Evolutionary conservation across 1,140 invertebrate genomes (phyloP).

Genomic region (Amyelois transitella): DNA sequence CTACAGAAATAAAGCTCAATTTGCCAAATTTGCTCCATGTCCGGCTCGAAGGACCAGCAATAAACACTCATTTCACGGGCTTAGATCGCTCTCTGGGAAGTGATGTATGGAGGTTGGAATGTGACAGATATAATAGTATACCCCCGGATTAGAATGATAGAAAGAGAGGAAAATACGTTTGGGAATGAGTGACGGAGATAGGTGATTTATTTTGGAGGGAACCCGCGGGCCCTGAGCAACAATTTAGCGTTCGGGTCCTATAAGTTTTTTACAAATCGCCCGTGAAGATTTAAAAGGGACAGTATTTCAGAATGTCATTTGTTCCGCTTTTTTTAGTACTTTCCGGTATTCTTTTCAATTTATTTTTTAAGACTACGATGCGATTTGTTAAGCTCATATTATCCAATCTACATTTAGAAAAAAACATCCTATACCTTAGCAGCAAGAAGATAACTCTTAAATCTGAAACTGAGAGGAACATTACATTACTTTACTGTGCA

Average conservation of each 20-base stretch:
- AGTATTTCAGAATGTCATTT: background rate
- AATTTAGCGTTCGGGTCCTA: background rate
- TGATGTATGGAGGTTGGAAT: slow-evolving; percentile 55
- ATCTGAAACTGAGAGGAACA: too few species aligned
- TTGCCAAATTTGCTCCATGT: slow-evolving; percentile 30
- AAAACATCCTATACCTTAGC: too few species aligned
- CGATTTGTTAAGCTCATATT: too few species aligned
- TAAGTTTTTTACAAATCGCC: background rate
- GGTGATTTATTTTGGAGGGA: slow-evolving; percentile 19
- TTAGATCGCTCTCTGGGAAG: slow-evolving; percentile 45
- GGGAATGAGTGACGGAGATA: slow-evolving; percentile 8
- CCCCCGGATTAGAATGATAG: slow-evolving; percentile 28
- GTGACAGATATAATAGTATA: slow-evolving; percentile 34
- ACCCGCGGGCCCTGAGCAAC: background rate
- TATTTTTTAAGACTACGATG: too few species aligned
- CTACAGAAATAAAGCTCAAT: slow-evolving; percentile 42
- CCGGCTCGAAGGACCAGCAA: slow-evolving; percentile 55
- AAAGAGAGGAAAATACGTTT: slow-evolving; percentile 22
- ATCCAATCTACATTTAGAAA: too few species aligned
- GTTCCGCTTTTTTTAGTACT: background rate
- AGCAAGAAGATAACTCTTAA: too few species aligned
- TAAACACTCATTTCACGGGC: slow-evolving; percentile 66
- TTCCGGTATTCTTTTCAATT: too few species aligned
- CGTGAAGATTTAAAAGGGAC: background rate
- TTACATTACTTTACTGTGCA: too few species aligned